A percentile compares a stretch with the other conserved stretches of the same genome.
These are phyloP conservation scores for Engraulis encrasicolus DNA, from an alignment of 2,113 vertebrate genomes.

Conservation along the genomic window DNA sequence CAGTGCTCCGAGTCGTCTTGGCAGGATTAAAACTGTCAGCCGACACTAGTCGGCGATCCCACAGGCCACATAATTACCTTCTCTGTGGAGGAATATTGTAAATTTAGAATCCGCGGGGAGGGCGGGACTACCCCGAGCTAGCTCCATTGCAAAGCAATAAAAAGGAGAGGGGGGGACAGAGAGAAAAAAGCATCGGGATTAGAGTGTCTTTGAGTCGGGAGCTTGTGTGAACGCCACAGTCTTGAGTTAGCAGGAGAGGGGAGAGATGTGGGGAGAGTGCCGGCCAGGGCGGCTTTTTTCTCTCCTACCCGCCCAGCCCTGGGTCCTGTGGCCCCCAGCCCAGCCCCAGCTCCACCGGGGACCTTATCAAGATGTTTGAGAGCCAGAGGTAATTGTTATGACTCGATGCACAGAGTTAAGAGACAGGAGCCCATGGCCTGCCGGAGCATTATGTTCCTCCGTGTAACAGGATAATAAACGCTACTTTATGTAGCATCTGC, in stretches of 20 bases:
- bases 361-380: slow-evolving; percentile 88
- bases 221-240: background rate
- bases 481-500: slow-evolving; percentile 83
- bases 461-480: slow-evolving; percentile 93
- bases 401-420: slow-evolving; percentile 80
- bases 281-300: background rate
- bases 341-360: slow-evolving; percentile 45
- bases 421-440: slow-evolving; percentile 72
- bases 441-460: slow-evolving; percentile 70
- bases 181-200: background rate
- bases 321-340: background rate
- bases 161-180: too few relatives aligned
- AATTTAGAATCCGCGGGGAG: slow-evolving; percentile 22
- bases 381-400: slow-evolving; percentile 85
- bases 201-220: background rate
- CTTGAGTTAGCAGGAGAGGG: slow-evolving; percentile 15
- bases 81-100: slow-evolving; percentile 32
- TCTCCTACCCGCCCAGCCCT: background rate
- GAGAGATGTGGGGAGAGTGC: background rate
- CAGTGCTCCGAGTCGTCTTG: slow-evolving; percentile 14
- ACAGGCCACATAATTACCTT: slow-evolving; percentile 30
- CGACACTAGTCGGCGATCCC: slow-evolving; percentile 17
- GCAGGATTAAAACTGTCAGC: slow-evolving; percentile 27
- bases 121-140: background rate
- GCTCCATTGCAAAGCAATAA: background rate